These are phyloP conservation scores for Zaprionus kolodkinae DNA, from an alignment of 1,140 invertebrate species.

Conservation along the genomic window DNA sequence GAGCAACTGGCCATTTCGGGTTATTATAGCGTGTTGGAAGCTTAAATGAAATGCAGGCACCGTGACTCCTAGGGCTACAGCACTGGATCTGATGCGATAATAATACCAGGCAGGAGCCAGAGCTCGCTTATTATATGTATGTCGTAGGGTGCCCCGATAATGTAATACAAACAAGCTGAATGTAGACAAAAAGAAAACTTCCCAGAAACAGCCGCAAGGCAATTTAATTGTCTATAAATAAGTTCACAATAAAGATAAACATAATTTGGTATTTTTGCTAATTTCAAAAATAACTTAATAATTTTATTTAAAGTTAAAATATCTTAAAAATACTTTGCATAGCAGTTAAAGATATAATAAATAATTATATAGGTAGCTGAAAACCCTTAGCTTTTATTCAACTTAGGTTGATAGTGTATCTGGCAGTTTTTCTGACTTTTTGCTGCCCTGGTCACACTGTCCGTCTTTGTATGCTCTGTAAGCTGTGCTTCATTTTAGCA, in stretches of 20 bases:
- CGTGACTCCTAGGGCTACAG: conserved; percentile 29
- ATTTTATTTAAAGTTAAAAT: not conserved
- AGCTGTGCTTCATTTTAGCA: conserved; percentile 59
- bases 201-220: not conserved
- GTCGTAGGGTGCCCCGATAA: not conserved
- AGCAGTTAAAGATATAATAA: not conserved
- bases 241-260: not conserved
- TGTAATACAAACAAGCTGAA: not conserved
- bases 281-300: not conserved
- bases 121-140: conserved; percentile 3
- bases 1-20: conserved; percentile 7
- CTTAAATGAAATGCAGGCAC: conserved; percentile 13
- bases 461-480: conserved; percentile 15
- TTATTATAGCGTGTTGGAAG: conserved; percentile 17
- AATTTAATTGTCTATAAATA: not conserved
- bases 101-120: conserved; percentile 6
- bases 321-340: not conserved
- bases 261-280: not conserved
- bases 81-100: conserved; percentile 13
- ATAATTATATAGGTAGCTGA: not conserved
- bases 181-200: not conserved
- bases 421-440: not conserved
- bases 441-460: conserved; percentile 42
- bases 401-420: too few species aligned
- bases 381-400: too few species aligned